Base-by-base conservation (phyloP, 2,113 vertebrate species). In the Mixornis gularis region DNA sequence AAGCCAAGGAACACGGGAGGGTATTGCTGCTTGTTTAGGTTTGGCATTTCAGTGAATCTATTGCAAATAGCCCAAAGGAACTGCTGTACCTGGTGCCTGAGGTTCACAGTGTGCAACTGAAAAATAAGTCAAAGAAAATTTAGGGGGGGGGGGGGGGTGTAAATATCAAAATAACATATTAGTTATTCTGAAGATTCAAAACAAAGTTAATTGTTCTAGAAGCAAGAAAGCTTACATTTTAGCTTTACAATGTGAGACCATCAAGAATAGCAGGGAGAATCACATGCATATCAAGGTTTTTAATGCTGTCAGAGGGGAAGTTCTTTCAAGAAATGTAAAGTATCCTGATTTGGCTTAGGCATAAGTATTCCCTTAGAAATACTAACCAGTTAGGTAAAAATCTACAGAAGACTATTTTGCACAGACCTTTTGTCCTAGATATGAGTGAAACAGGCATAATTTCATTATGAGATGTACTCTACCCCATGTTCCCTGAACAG, bases 341-440 rank as follows among this genome's bases (percentile, higher is more conserved):
- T 79, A 66, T 80, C 30, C 51, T 94, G 80, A 81, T 93, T 62
- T 94, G 64, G n/a, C 70, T 93, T 80, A 38, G 92, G 68, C 53
- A 83, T 52, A 92, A 93, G n/a, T 69, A 87, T 94, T 90, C 56
- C 40, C 55, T 89, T 62, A 93, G 80, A 94, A 95, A 94, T 69
- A 87, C 34, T 92, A 93, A 92, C 77, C 60, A 65, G 46, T 44
- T 82, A 83, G 73, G 48, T 80, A 79, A 89, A 93, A 94, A 81
- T 51, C 32, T 78, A 83, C 34, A 92, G 46, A 77, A 71, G 9
- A 73, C 12, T 71, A 53, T 93, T 95, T 90, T 80, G 18, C 55
- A 58, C 51, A 82, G 55, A 36, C n/a, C 38, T 82, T 79, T 87
- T 82, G 58, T 76, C 63, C 56, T 95, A 87, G 36, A 76, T 80